These are phyloP conservation scores for Gisinianus flammeolus DNA, from an alignment of 2,888 invertebrate genomes.

Conservation along the genomic window DNA sequence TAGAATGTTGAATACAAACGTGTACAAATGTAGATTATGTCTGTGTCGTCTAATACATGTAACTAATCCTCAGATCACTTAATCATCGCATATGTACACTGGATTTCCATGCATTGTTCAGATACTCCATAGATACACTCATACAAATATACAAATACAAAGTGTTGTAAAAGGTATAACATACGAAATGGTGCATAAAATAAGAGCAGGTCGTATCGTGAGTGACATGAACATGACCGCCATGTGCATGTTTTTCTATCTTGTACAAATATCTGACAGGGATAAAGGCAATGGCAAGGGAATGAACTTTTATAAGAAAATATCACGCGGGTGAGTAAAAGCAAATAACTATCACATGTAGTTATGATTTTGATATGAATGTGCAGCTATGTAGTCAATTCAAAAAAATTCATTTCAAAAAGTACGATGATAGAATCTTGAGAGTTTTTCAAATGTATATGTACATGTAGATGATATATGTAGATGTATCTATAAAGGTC, in stretches of 20 bases:
- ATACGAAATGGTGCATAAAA: neutral
- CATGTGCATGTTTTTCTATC: neutral
- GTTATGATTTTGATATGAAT: neutral
- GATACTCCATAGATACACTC: neutral
- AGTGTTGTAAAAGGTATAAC: neutral
- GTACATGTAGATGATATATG: too few relatives aligned
- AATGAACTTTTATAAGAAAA: neutral
- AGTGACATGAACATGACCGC: conserved; percentile 23
- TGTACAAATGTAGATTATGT: neutral
- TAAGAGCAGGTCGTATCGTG: conserved; percentile 20
- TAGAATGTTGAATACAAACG: neutral
- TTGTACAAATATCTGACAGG: neutral
- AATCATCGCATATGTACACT: neutral
- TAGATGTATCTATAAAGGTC: too few relatives aligned
- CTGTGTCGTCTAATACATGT: neutral
- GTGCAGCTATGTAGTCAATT: neutral
- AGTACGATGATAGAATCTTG: neutral
- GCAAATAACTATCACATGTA: neutral
- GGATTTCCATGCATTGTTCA: neutral
- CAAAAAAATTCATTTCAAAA: neutral
- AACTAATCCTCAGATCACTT: neutral
- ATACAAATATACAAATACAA: neutral
- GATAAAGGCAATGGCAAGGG: conserved; percentile 1
- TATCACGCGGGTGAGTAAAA: neutral
- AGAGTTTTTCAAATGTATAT: too few relatives aligned